A percentile compares a stretch with the other conserved stretches of the same genome.
phyloP scores from a whole-genome alignment of 2,888 invertebrate genomes.

The Metellina segmentata region DNA sequence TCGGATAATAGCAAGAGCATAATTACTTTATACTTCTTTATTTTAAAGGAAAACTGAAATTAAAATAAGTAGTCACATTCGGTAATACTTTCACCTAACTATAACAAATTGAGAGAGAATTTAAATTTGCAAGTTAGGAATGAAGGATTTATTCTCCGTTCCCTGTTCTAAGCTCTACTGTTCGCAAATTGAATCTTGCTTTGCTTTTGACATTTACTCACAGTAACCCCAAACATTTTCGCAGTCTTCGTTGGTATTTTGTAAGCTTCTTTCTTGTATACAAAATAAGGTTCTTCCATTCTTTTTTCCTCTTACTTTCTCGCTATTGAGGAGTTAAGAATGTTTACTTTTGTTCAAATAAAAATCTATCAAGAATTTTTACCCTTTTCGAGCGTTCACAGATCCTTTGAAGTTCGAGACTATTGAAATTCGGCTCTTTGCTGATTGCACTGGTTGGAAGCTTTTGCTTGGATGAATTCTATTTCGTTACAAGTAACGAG shows the following conservation, averaged over 20 bases:
- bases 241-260: background rate
- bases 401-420: background rate
- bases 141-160: background rate
- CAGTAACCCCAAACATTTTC: background rate
- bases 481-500: background rate
- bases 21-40: too few species aligned
- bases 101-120: background rate
- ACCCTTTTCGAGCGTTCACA: background rate
- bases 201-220: background rate
- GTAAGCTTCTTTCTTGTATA: background rate
- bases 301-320: background rate
- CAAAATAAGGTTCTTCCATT: background rate
- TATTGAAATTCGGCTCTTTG: background rate
- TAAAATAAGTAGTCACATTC: too few species aligned
- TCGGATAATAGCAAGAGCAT: too few species aligned
- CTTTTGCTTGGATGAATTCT: background rate
- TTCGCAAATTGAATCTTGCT: background rate
- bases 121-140: too few species aligned
- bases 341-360: background rate
- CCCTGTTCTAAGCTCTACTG: background rate
- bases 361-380: background rate
- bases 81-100: background rate
- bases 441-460: background rate
- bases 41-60: too few species aligned
- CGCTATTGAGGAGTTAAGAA: background rate